Base-by-base conservation (phyloP, 2,888 invertebrate species). In the Cenopis cana region DNA sequence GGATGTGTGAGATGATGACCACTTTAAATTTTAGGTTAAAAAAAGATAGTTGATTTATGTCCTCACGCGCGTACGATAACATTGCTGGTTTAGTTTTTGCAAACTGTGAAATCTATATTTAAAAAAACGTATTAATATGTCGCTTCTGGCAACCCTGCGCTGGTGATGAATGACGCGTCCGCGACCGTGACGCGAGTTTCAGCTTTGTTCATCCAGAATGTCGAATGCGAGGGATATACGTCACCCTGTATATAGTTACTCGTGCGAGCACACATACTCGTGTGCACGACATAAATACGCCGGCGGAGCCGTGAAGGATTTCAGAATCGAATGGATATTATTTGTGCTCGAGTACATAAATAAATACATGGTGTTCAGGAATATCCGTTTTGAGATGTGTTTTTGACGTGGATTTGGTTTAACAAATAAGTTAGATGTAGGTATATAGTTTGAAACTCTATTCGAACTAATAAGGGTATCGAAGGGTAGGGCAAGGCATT, bases 191-290 rank as follows among this genome's bases (percentile, higher is more conserved):
- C 72, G 69, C 65, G 65, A 62, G 73, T 67, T 72, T 68, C 69
- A 68, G 73, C 74, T 70, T 73, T 72, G 74, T 73, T 76, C 74
- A 70, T 66, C 69, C 54, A 68, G 73, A 74, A 74, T 74, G 76
- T 74, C 76, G 74, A 76, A 71, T 71, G 67, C 67, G 24, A 57
- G 65, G 71, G 71, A 71, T 71, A 71, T 67, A 71, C 71, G 71
- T 71, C 71, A 71, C 55, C 66, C 49, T 38, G 56, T 66, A 50
- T 60, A 56, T 56, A 67, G 17, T 36, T 41, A 57, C 49, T 17
- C 18, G 46, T 49, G 18, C 33, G 36, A 29, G 18, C 50, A 56
- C 56, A 56, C 4, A 36, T 24, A 17, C 36, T n/a, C 29, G 36
- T 41, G 38, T 12, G 52, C 17, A 11, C 8, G 29, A 17, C 41